Evolutionary conservation across 2,888 invertebrate species (phyloP).

Genomic region (Zele albiditarsus): DNA sequence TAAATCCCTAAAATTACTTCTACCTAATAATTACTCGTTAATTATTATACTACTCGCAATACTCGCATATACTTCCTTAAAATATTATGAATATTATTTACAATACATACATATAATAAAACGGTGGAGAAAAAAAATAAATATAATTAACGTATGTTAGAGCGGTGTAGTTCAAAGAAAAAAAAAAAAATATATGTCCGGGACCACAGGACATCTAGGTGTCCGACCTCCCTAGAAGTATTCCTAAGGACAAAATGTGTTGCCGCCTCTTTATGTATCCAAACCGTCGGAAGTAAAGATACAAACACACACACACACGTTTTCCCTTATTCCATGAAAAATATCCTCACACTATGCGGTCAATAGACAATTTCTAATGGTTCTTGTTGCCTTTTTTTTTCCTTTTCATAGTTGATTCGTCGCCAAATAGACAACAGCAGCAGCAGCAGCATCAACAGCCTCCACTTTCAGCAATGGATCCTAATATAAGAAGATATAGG

Average conservation of each 20-base stretch:
- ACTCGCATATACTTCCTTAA: no score
- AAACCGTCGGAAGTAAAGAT: slow-evolving; percentile 1
- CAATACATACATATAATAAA: not conserved
- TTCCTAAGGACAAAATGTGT: not conserved
- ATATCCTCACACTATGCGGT: not conserved
- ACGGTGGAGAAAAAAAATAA: not conserved
- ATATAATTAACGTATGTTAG: not conserved
- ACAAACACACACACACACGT: not conserved
- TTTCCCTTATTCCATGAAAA: slow-evolving; percentile 5
- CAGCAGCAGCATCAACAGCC: slow-evolving; percentile 50
- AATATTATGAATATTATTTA: no score
- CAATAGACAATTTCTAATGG: not conserved
- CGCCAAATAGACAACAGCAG: slow-evolving; percentile 43
- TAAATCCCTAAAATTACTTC: no score
- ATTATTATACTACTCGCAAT: no score
- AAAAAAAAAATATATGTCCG: no score
- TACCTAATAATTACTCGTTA: no score
- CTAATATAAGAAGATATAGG: slow-evolving; percentile 89
- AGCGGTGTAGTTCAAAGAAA: not conserved
- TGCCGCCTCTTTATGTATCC: slow-evolving; percentile 3
- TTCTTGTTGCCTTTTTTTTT: not conserved
- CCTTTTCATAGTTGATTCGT: slow-evolving; percentile 46
- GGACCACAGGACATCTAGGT: no score
- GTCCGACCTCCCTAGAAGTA: no score
- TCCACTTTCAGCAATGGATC: slow-evolving; percentile 72